These are phyloP conservation scores for Helarctos malayanus DNA, from an alignment of 2,797 vertebrate species.

Conservation along the genomic window DNA sequence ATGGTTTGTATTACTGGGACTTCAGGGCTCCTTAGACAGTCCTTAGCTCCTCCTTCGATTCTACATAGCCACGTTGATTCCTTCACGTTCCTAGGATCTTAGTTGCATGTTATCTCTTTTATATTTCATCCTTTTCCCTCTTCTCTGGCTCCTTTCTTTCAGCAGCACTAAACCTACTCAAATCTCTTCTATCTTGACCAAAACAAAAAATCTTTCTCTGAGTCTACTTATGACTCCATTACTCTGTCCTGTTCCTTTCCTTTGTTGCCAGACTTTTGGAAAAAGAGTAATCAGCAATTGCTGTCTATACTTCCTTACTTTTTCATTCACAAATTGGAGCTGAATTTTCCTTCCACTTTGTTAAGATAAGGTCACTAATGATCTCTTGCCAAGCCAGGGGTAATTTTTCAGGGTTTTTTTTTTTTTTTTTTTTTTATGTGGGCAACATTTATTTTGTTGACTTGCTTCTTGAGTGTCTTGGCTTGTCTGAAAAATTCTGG, in stretches of 20 bases:
- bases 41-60: not conserved
- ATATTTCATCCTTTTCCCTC: not conserved
- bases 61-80: not conserved
- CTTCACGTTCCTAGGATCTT: not conserved
- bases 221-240: not conserved
- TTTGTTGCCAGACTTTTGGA: not conserved
- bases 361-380: not conserved
- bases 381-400: not conserved
- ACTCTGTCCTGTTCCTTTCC: not conserved
- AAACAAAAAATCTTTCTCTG: not conserved
- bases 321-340: not conserved
- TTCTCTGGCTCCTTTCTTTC: not conserved
- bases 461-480: not conserved
- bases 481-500: constrained; percentile 10
- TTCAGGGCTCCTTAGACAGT: not conserved
- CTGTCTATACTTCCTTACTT: not conserved
- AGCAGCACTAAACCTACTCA: not conserved
- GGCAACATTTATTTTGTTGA: not conserved
- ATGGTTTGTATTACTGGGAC: not conserved
- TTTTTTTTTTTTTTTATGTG: constrained; percentile 1
- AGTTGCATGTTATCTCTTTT: not conserved
- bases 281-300: not conserved
- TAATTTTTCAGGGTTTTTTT: not conserved
- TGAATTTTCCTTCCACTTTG: not conserved
- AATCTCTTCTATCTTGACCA: not conserved